Evolutionary conservation across 2,797 vertebrate species (phyloP), one percentile per base, ranked within the genome.

Genomic region (Channa striata): DNA sequence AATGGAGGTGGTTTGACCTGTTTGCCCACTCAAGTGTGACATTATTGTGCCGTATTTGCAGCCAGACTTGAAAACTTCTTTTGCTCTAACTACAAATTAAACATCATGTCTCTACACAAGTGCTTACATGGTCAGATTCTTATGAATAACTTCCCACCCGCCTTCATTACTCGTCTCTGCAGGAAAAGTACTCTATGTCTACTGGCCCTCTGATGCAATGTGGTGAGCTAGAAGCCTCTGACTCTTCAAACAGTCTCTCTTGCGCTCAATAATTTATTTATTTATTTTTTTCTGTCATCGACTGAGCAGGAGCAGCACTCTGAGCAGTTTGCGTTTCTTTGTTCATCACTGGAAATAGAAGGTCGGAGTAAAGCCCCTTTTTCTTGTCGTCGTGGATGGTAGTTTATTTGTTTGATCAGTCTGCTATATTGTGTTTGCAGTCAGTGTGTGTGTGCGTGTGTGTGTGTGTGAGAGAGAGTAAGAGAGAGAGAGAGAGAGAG

Each of bases 21-120:
- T 89, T 93, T 93, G 93, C 91, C 93, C 92, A 93, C 84, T 93
- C 84, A 78, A 93, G 92, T 93, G 92, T 94, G 93, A 92, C 92
- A 83, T 91, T 90, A 93, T 93, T 94, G 92, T 92, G 76, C 81
- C 65, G 75, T 87, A 81, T 91, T 87, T 81, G 87, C 91, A 84
- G 87, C 86, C 84, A 85, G 90, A 92, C 92, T 90, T 83, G 74
- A 91, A 93, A 93, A 93, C 87, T 89, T 91, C 84, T 91, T 88
- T 91, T 90, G 74, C 87, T 88, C 80, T 72, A 89, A 92, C 89
- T 91, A 88, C 91, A 93, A 94, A 94, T 93, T 93, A 93, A 93
- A 93, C 90, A 92, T 91, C 91, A 87, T 90, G 90, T 92, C 90
- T 92, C 90, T 88, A 89, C 91, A 91, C 87, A 92, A 91, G 88